Conservation (phyloP, 1,140 invertebrate species). For the Gryon sp. region DNA sequence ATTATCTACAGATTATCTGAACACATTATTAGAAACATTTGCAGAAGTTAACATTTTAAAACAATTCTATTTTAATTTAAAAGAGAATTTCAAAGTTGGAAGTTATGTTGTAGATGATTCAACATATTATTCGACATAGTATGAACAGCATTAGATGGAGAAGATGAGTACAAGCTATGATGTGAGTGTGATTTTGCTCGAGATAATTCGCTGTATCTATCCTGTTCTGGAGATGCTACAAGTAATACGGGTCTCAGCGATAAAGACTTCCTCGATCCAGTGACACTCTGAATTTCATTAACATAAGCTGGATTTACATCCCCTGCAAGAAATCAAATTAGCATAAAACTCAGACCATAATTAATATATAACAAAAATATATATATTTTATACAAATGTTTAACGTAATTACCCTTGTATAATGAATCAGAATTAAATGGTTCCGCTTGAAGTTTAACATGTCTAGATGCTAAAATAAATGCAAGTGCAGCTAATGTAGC, state of each 20-base stretch:
- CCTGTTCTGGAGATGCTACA: slow-evolving; percentile 84
- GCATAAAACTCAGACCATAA: no score
- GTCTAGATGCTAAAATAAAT: slow-evolving; percentile 94
- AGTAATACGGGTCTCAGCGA: slow-evolving; percentile 91
- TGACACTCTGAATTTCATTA: slow-evolving; percentile 88
- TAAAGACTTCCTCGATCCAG: slow-evolving; percentile 90
- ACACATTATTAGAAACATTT: no score
- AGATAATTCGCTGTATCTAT: slow-evolving; percentile 77
- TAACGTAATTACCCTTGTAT: slow-evolving; percentile 79
- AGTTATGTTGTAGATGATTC: slow-evolving; percentile 77
- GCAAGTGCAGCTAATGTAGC: slow-evolving; percentile 93
- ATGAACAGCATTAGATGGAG: slow-evolving; percentile 74
- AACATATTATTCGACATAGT: slow-evolving; percentile 77
- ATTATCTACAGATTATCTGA: no score
- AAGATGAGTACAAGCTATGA: slow-evolving; percentile 75
- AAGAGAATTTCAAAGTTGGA: slow-evolving; percentile 70
- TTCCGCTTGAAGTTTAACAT: slow-evolving; percentile 91
- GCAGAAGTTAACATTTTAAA: no score
- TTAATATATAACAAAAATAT: no score
- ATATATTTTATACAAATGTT: slow-evolving; percentile 3
- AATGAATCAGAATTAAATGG: slow-evolving; percentile 84
- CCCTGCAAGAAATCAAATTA: slow-evolving; percentile 80
- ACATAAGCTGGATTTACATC: slow-evolving; percentile 93
- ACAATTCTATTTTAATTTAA: no score
- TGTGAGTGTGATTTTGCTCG: slow-evolving; percentile 78